Conservation (phyloP, 1,140 invertebrate genomes). For the Drosophila obscura region DNA sequence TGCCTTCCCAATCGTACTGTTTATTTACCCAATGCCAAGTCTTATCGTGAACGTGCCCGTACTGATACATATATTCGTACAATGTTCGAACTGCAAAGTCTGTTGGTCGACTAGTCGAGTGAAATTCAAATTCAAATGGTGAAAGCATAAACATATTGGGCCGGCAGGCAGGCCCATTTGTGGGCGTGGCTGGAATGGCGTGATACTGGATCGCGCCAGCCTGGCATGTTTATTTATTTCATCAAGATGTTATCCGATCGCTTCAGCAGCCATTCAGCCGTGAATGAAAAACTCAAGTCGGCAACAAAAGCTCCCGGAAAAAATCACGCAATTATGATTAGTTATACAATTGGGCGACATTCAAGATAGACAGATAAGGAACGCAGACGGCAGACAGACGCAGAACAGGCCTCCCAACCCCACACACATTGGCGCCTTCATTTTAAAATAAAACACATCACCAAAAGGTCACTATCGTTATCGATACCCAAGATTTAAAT, state of each 20-base stretch:
- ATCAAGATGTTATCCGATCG: background rate
- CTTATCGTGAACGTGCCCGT: slow-evolving; percentile 46
- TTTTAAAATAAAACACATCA: slow-evolving; percentile 29
- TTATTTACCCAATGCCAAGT: slow-evolving; percentile 49
- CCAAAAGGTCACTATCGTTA: slow-evolving; percentile 42
- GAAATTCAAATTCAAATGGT: slow-evolving; percentile 39
- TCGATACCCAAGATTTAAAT: slow-evolving; percentile 35
- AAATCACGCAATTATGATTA: slow-evolving; percentile 31
- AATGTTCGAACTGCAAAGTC: slow-evolving; percentile 19
- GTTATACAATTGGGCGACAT: slow-evolving; percentile 30
- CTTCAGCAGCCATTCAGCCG: too few species aligned
- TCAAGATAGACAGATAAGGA: slow-evolving; percentile 26
- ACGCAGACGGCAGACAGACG: slow-evolving; percentile 8
- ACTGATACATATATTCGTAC: slow-evolving; percentile 42
- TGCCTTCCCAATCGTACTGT: slow-evolving; percentile 10
- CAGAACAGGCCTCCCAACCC: slow-evolving; percentile 20
- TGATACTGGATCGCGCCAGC: slow-evolving; percentile 37
- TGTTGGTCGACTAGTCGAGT: slow-evolving; percentile 12
- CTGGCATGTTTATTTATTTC: slow-evolving; percentile 20
- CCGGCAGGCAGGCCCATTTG: background rate
- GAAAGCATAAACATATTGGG: slow-evolving; percentile 36
- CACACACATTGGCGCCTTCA: slow-evolving; percentile 10
- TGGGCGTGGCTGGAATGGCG: slow-evolving; percentile 35
- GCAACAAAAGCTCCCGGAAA: slow-evolving; percentile 21
- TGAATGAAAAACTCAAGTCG: background rate